Conservation (phyloP, 2,888 invertebrate genomes). For the Polietes domitor region DNA sequence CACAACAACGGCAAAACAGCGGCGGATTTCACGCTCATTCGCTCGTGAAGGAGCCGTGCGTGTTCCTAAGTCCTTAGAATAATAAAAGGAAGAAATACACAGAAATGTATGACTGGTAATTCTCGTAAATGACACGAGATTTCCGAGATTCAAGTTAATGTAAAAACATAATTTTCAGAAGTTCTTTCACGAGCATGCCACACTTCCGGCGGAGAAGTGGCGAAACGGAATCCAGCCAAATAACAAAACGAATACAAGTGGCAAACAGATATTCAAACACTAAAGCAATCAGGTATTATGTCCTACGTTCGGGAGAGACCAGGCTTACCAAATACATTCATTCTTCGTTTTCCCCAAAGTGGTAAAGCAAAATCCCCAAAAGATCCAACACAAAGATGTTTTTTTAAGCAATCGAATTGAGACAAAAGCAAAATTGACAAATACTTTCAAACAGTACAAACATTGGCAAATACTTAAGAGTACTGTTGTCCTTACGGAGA, state of each 20-base stretch:
- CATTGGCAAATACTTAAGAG: too few relatives aligned
- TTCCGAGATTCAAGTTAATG: constrained; percentile 38
- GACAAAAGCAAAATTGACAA: too few relatives aligned
- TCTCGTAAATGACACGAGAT: constrained; percentile 30
- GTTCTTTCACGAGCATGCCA: not conserved
- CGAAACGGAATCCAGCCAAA: not conserved
- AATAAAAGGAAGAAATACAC: constrained; percentile 23
- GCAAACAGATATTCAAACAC: too few relatives aligned
- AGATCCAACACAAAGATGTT: too few relatives aligned
- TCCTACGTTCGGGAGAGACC: too few relatives aligned
- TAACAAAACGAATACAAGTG: not conserved
- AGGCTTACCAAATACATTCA: too few relatives aligned
- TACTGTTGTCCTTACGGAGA: too few relatives aligned
- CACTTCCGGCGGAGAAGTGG: not conserved
- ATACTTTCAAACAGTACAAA: too few relatives aligned
- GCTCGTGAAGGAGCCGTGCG: constrained; percentile 6
- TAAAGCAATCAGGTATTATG: too few relatives aligned
- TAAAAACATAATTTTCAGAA: constrained; percentile 25
- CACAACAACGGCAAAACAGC: constrained; percentile 9
- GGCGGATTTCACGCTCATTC: constrained; percentile 31
- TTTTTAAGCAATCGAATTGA: too few relatives aligned
- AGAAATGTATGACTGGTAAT: constrained; percentile 34
- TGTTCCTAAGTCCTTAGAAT: constrained; percentile 14
- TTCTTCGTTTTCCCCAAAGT: too few relatives aligned
- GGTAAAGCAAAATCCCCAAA: too few relatives aligned